Base-by-base conservation (phyloP, 1,140 invertebrate species). In the Microplitis mediator region DNA sequence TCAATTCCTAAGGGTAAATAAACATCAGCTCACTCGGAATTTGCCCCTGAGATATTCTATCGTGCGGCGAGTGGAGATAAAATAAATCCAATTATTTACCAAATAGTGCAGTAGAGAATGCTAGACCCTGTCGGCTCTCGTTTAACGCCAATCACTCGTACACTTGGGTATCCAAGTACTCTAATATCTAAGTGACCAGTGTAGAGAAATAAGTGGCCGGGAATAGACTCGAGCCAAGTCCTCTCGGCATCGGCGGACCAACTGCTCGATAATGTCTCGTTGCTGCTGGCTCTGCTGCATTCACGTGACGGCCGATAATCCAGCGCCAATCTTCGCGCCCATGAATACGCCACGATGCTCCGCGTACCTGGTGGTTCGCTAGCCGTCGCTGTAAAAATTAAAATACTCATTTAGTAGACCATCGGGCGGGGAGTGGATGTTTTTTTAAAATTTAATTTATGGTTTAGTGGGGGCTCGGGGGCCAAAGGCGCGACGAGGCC, bases 81-180 rank as follows among this genome's bases (percentile, higher is more conserved):
- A 56, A 65, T 36, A 66, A 60, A 68, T 68, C 63, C 39, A 34
- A 45, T 58, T 65, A 74, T 81, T 78, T 79, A 85, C 84, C 84
- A 85, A 78, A 85, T 74, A 73, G 84, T 85, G 78, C 84, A 85
- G 81, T 83, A 85, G 71, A 84, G 81, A 34, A 76, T 67, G 63
- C 80, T 81, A 76, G 81, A 79, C 74, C 77, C 77, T 34, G 79
- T 69, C 66, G 78, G 75, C 76, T 78, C 83, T 76, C 81, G 81
- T 80, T 84, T 85, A 79, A 85, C 84, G 80, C 82, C 84, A 80
- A 85, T 85, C 80, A 85, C 84, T 77, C 84, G 82, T 72, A 85
- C 78, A 74, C 81, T 82, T 16, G 83, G 84, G 77, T 85, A 84
- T 54, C 81, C 77, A 74, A 79, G 70, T 45, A 85, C 80, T 81